Conservation (phyloP, 30 jellyfish, hydroid and myxozoan species). For the Hydractinia symbiolongicarpus region DNA sequence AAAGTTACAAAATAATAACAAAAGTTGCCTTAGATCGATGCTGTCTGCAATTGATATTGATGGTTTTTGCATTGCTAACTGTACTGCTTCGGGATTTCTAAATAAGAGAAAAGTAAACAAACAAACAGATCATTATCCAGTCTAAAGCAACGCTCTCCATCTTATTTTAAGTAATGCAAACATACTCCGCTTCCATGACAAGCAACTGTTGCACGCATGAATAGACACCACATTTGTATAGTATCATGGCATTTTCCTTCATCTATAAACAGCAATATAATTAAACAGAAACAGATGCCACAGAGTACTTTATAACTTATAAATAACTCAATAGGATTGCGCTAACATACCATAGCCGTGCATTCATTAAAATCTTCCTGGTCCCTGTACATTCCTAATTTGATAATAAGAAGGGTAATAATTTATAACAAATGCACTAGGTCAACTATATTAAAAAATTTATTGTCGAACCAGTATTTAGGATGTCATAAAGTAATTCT, state of each 20-base stretch:
- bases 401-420: no score
- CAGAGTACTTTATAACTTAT: no score
- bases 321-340: no score
- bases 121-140: no score
- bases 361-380: no score
- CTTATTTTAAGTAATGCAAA: not conserved
- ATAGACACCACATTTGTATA: slow-evolving; percentile 77
- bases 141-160: no score
- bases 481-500: no score
- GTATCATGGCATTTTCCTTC: slow-evolving; percentile 67
- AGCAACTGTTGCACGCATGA: slow-evolving; percentile 73
- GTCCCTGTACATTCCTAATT: no score
- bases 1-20: not conserved
- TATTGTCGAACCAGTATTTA: no score
- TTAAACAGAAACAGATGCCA: not conserved
- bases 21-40: slow-evolving; percentile 63
- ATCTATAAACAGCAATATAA: slow-evolving; percentile 37
- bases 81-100: slow-evolving; percentile 73
- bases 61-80: slow-evolving; percentile 73
- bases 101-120: not conserved
- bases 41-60: slow-evolving; percentile 93
- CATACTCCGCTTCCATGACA: slow-evolving; percentile 94
- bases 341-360: no score
- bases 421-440: no score
- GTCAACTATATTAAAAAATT: no score